A percentile compares a stretch with the other conserved stretches of the same genome.
Conservation (phyloP, 2,888 invertebrate genomes). For the Malthinus flaveolus region DNA sequence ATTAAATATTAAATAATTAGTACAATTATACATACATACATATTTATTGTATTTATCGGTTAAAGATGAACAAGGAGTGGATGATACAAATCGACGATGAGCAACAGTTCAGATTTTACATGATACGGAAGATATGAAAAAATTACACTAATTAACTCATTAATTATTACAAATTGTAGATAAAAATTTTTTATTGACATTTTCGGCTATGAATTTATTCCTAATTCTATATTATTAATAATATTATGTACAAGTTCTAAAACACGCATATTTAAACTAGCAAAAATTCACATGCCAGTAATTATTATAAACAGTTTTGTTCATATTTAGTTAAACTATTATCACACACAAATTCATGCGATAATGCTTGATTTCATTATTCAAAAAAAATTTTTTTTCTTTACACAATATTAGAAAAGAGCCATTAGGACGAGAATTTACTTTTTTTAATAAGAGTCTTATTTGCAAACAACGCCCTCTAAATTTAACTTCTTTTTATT, state of each 20-base stretch:
- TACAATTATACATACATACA: conserved; percentile 35
- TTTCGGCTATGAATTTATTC: conserved; percentile 27
- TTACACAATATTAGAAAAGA: conserved; percentile 27
- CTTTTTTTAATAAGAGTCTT: conserved; percentile 7
- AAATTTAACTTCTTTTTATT: conserved; percentile 11
- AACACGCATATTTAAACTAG: conserved; percentile 24
- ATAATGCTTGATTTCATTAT: conserved; percentile 23
- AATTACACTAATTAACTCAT: conserved; percentile 16
- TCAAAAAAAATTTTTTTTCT: conserved; percentile 15
- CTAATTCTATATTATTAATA: conserved; percentile 27
- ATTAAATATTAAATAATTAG: conserved; percentile 34
- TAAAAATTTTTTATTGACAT: conserved; percentile 35
- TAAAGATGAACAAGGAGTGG: conserved; percentile 13
- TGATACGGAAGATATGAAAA: conserved; percentile 30
- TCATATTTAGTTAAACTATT: conserved; percentile 24
- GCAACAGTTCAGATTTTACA: conserved; percentile 26
- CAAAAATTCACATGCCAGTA: conserved; percentile 22
- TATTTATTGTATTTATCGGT: conserved; percentile 13
- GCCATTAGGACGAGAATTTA: conserved; percentile 24
- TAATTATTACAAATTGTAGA: conserved; percentile 32
- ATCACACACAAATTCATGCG: conserved; percentile 30
- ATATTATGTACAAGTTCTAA: conserved; percentile 31
- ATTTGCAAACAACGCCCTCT: conserved; percentile 9
- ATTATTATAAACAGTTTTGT: conserved; percentile 19
- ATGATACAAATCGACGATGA: conserved; percentile 23